Percentiles rank a stretch among this genome's conserved stretches.
phyloP scores from a whole-genome alignment of 2,113 vertebrate genomes.

The Elanus axillaris region DNA sequence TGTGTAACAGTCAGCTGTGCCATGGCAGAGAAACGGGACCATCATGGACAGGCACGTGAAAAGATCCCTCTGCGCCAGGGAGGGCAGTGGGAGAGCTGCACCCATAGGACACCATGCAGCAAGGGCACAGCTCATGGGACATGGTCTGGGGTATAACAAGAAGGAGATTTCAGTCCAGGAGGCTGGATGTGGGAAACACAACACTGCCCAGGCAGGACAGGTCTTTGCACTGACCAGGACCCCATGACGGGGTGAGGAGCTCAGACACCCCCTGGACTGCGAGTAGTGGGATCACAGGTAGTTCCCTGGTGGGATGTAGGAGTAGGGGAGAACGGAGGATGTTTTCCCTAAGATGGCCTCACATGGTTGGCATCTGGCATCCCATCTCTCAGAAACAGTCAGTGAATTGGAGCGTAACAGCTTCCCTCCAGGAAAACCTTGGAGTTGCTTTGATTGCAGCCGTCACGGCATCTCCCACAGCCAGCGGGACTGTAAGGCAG shows the following conservation, averaged over 20 bases:
- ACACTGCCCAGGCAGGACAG: not conserved
- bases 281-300: not conserved
- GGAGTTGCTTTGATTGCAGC: not conserved
- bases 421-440: not conserved
- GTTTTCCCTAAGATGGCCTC: not conserved
- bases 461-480: not conserved
- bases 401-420: not conserved
- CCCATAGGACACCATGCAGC: not conserved
- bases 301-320: not conserved
- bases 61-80: accelerated
- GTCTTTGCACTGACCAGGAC: not conserved
- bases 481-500: not conserved
- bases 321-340: not conserved
- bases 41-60: accelerated
- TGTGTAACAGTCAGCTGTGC: not conserved
- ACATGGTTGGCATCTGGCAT: not conserved
- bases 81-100: not conserved
- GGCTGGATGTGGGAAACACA: not conserved
- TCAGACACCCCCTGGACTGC: accelerated
- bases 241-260: accelerated
- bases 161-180: not conserved
- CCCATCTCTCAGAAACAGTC: not conserved
- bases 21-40: not conserved
- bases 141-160: accelerated
- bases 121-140: not conserved